Conservation (phyloP, 1,140 invertebrate species). For the Eufriesea mexicana region DNA sequence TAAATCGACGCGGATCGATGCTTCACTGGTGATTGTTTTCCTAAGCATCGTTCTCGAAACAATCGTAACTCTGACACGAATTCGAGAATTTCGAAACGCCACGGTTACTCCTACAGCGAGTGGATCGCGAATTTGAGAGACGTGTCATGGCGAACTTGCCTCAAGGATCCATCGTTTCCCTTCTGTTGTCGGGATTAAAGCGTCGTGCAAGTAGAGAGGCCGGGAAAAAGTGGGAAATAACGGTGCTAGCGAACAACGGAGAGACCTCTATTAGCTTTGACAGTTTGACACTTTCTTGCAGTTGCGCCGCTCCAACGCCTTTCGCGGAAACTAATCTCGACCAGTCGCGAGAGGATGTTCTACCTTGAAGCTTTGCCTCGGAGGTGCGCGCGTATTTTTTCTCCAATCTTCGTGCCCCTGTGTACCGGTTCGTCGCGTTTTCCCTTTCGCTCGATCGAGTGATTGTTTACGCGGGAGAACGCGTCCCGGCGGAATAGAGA, state of each 20-base stretch:
- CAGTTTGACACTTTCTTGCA: background rate
- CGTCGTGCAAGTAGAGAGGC: constrained; percentile 1
- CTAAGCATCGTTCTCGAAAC: no score
- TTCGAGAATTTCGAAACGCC: no score
- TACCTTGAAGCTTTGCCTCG: no score
- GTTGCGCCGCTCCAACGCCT: no score
- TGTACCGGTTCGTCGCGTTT: constrained; percentile 18
- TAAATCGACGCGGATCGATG: no score
- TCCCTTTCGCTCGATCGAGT: constrained; percentile 38
- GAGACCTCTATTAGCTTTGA: constrained; percentile 2
- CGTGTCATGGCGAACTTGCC: constrained; percentile 32
- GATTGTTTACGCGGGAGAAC: constrained; percentile 61
- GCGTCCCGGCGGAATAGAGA: constrained; percentile 1
- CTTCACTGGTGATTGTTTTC: no score
- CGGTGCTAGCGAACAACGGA: constrained; percentile 11
- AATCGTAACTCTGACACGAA: no score
- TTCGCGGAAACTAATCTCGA: background rate
- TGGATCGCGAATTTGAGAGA: constrained; percentile 61
- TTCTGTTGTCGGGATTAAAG: constrained; percentile 29
- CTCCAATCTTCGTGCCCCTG: background rate
- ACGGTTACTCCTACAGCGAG: no score
- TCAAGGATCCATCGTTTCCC: constrained; percentile 19
- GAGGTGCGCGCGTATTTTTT: background rate
- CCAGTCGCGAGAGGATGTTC: no score
- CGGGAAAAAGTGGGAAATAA: constrained; percentile 29